Percentiles rank a stretch among this genome's conserved stretches.
Evolutionary conservation across 1,140 invertebrate genomes (phyloP).

Genomic region (Nasonia giraulti): DNA sequence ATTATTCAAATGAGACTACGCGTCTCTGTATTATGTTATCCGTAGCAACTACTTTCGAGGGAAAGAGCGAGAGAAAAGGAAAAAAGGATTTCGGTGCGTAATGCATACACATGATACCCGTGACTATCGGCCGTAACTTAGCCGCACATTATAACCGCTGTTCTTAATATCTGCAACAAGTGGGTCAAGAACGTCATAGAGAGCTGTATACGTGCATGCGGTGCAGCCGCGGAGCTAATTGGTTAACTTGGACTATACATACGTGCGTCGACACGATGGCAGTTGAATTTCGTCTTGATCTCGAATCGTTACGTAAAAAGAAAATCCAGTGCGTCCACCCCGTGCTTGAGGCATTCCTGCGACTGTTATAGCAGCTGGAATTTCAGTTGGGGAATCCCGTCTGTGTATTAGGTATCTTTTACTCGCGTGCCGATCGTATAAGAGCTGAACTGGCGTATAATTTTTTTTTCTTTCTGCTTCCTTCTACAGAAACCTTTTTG

Average conservation of each 20-base stretch:
- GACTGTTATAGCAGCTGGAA: not conserved
- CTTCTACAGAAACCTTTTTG: no score
- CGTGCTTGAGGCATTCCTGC: no score
- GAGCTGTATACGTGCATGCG: not conserved
- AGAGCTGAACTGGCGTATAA: no score
- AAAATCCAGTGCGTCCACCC: no score
- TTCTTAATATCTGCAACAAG: constrained; percentile 45
- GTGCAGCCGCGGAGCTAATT: constrained; percentile 30
- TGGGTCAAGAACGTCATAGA: constrained; percentile 53
- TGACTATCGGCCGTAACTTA: constrained; percentile 20
- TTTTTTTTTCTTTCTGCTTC: no score
- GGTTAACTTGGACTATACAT: constrained; percentile 7
- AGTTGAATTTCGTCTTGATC: constrained; percentile 32
- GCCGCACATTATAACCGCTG: constrained; percentile 9
- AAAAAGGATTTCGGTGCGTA: not conserved
- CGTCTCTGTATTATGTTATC: no score
- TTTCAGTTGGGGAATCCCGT: not conserved
- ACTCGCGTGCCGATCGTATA: no score
- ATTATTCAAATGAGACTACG: not conserved
- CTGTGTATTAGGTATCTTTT: not conserved
- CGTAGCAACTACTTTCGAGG: no score
- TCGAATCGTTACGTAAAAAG: not conserved
- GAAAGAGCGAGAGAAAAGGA: not conserved
- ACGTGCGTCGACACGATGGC: not conserved
- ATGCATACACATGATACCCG: constrained; percentile 1